Evolutionary conservation across 1,140 invertebrate genomes (phyloP).

Genomic region (Phymastichus coffea): DNA sequence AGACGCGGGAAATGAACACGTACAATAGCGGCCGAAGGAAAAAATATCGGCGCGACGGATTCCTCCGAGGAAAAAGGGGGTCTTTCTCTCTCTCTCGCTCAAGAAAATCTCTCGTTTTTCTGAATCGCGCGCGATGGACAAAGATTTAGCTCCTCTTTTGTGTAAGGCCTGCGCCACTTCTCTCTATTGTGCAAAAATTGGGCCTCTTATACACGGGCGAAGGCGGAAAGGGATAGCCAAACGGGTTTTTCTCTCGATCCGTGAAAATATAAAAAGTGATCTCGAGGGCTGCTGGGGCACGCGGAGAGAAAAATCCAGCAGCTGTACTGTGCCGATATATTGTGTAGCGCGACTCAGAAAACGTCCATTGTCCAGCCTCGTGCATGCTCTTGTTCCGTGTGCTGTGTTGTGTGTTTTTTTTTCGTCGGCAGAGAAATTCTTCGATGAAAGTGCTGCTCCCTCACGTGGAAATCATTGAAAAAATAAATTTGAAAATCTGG

Average conservation of each 20-base stretch:
- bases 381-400: no score
- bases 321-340: conserved; percentile 20
- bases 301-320: conserved; percentile 16
- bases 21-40: not conserved
- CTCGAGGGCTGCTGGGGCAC: conserved; percentile 21
- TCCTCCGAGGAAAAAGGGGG: no score
- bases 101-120: conserved; percentile 41
- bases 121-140: conserved; percentile 40
- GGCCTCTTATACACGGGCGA: conserved; percentile 41
- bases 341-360: conserved; percentile 5
- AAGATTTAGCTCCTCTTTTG: conserved; percentile 44
- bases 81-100: conserved; percentile 24
- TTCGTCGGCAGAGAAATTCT: not conserved
- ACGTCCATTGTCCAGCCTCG: conserved; percentile 22
- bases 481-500: not conserved
- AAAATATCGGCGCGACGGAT: conserved; percentile 13
- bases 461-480: conserved; percentile 13
- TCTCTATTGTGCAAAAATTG: conserved; percentile 51
- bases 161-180: no score
- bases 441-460: conserved; percentile 7
- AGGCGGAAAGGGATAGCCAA: conserved; percentile 48
- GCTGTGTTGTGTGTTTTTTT: not conserved
- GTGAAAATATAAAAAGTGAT: conserved; percentile 47
- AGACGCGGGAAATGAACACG: not conserved
- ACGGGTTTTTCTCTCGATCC: conserved; percentile 41